These are phyloP conservation scores for Talpa occidentalis DNA, from an alignment of 2,113 vertebrate species.

Conservation along the genomic window DNA sequence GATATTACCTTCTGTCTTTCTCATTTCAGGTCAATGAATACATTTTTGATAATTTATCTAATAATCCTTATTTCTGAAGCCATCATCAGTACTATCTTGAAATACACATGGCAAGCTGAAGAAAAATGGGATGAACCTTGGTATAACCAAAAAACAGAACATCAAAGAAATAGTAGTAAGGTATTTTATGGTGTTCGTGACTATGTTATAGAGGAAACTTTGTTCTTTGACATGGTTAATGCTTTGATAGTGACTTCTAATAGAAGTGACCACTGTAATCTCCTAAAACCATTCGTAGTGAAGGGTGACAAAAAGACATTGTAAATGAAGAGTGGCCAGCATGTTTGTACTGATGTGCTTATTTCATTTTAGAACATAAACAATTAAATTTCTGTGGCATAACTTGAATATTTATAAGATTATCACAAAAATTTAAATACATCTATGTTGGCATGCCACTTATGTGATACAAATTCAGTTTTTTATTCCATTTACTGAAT, in stretches of 20 bases:
- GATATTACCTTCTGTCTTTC: constrained; percentile 13
- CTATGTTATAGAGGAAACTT: constrained; percentile 19
- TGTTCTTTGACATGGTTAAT: background rate
- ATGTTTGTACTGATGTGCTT: background rate
- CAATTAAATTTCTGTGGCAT: background rate
- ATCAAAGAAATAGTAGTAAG: constrained; percentile 97
- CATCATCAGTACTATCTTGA: constrained; percentile 96
- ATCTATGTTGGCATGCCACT: background rate
- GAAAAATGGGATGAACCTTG: constrained; percentile 96
- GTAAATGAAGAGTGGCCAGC: background rate
- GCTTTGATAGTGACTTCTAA: background rate
- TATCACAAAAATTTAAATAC: constrained; percentile 22
- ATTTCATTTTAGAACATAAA: background rate
- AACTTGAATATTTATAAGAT: constrained; percentile 35
- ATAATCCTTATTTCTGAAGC: constrained; percentile 97
- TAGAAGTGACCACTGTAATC: background rate
- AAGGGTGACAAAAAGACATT: background rate
- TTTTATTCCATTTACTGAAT: background rate
- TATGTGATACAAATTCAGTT: background rate
- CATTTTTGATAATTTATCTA: constrained; percentile 98
- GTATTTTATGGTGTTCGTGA: constrained; percentile 78
- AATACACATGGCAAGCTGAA: constrained; percentile 97
- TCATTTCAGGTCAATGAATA: constrained; percentile 96
- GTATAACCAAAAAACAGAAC: constrained; percentile 96
- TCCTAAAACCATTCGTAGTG: background rate